These are phyloP conservation scores for Ypsolopha scabrella DNA, from an alignment of 2,888 invertebrate species.

Conservation along the genomic window DNA sequence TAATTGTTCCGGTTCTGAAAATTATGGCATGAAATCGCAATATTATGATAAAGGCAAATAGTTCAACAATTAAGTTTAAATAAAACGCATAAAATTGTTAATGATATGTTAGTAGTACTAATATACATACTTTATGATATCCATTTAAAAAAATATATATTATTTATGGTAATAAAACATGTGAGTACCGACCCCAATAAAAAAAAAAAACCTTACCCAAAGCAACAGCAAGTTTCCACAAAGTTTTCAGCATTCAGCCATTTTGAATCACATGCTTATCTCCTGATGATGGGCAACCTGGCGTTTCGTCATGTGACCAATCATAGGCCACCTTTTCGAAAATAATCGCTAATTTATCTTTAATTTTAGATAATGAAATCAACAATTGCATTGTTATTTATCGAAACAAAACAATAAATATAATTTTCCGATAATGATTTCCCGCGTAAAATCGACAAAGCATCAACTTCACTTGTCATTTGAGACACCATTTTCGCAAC, in stretches of 20 bases:
- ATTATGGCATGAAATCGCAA: too few relatives aligned
- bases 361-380: too few relatives aligned
- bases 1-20: too few relatives aligned
- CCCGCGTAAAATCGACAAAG: slow-evolving; percentile 27
- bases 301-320: slow-evolving; percentile 54
- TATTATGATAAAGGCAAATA: too few relatives aligned
- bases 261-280: slow-evolving; percentile 62
- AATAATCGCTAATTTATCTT: not conserved
- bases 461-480: slow-evolving; percentile 16
- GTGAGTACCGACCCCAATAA: not conserved
- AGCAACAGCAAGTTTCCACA: slow-evolving; percentile 10
- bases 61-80: too few relatives aligned
- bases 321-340: slow-evolving; percentile 28
- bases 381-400: too few relatives aligned
- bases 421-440: slow-evolving; percentile 14
- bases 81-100: too few relatives aligned
- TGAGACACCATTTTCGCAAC: slow-evolving; percentile 24
- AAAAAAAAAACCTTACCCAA: slow-evolving; percentile 36
- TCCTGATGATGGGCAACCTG: slow-evolving; percentile 31
- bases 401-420: too few relatives aligned
- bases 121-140: too few relatives aligned
- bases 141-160: too few relatives aligned
- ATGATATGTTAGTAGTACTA: too few relatives aligned
- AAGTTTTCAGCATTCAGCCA: slow-evolving; percentile 42
- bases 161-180: too few relatives aligned